These are phyloP conservation scores for Egretta garzetta DNA, from an alignment of 2,113 vertebrate species.

Conservation along the genomic window DNA sequence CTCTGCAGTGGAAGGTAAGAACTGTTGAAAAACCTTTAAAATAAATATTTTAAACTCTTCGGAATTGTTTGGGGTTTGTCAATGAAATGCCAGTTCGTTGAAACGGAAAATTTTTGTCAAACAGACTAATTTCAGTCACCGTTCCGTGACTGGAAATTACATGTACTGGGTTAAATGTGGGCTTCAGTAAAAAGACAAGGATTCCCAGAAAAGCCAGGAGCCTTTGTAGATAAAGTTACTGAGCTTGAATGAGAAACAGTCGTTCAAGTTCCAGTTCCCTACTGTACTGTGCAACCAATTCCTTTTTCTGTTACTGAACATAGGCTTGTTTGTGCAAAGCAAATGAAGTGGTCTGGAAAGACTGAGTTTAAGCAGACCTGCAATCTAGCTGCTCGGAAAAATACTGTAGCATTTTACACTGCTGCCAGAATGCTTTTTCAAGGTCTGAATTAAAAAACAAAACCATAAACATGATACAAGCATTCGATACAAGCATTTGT, in stretches of 20 bases:
- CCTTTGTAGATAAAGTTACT: background rate
- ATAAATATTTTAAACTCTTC: background rate
- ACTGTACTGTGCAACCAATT: background rate
- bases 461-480: background rate
- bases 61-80: background rate
- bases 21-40: background rate
- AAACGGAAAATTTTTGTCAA: background rate
- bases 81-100: background rate
- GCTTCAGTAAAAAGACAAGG: background rate
- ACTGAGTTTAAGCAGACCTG: background rate
- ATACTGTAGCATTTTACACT: background rate
- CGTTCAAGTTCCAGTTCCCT: background rate
- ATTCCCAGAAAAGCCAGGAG: background rate
- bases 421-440: background rate
- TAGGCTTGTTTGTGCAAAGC: background rate
- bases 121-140: background rate
- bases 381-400: background rate
- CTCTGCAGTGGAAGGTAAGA: slow-evolving; percentile 92
- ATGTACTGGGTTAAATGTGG: background rate
- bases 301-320: background rate
- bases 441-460: background rate
- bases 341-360: background rate
- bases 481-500: background rate
- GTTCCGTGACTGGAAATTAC: background rate
- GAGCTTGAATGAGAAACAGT: background rate